Conservation (phyloP, 2,888 invertebrate genomes). For the Balanococcus diminutus region DNA sequence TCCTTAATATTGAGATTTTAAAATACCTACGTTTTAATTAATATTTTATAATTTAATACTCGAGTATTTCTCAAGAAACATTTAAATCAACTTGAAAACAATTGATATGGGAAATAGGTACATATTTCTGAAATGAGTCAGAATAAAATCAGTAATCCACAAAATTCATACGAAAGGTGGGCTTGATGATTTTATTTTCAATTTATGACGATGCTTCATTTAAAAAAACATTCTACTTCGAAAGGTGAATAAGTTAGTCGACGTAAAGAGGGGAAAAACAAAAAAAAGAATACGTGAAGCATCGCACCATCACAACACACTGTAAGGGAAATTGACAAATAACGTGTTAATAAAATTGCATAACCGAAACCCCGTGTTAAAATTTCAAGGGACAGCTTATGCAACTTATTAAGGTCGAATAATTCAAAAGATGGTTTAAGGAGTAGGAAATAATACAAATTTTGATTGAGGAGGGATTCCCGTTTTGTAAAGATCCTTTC, state of each 20-base stretch:
- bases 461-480: not conserved
- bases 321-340: not conserved
- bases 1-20: constrained; percentile 38
- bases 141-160: not conserved
- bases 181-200: not conserved
- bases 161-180: not conserved
- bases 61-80: constrained; percentile 9
- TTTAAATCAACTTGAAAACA: not conserved
- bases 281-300: no score
- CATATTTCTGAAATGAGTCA: not conserved
- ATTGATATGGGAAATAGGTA: not conserved
- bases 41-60: not conserved
- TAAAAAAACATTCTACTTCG: no score
- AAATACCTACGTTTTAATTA: not conserved
- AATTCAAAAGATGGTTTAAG: no score
- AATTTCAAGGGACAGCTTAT: not conserved
- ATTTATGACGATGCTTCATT: no score
- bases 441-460: no score
- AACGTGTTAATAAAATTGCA: constrained; percentile 18
- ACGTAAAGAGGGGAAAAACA: no score
- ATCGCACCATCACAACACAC: no score
- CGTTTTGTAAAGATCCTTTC: not conserved
- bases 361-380: not conserved
- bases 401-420: not conserved
- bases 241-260: no score